Evolutionary conservation across 92 coral and sea anemone species (phyloP), one percentile per base, ranked within the genome.

Genomic region (Porites evermanni): DNA sequence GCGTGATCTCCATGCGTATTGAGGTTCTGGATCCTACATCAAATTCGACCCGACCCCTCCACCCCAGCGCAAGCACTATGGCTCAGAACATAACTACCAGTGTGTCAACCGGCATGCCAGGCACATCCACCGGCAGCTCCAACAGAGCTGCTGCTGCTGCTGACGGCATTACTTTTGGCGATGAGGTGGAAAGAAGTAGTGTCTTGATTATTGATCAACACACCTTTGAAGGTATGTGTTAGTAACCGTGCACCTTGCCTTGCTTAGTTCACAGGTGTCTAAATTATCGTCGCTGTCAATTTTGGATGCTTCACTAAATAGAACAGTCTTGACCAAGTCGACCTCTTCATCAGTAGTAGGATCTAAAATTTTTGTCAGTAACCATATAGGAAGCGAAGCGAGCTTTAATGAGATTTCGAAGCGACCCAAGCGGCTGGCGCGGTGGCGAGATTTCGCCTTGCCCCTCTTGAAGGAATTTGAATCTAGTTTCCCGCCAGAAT

Each of bases 111-210:
- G 75, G 85, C 79, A 68, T 91, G 23, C 81, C 86, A 0, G 93
- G 93, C n/a, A 77, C 88, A n/a, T 87, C 92, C 21, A 85, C 86
- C 69, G 93, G 89, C 11, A 70, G 91, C 38, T 67, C 89, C 17
- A 83, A 74, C 61, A 84, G 96, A 8, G 92, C 91, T 6, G 90
- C 90, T 4, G 91, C 91, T 6, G 88, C 90, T 4, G 95, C 96
- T 56, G 99, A 96, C 79, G 99, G 99, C 24, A 95, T 95, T 75
- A 96, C 99, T 29, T 96, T 96, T 88, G 99, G 99, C 21, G 98
- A 96, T 86, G 98, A 96, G 66, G 94, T 96, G 60, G 99, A 96
- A 79, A 91, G 92, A 70, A 91, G 96, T 29, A 95, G 99, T 76
- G 83, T 97, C 75, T 83, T 97, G 77, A 83, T 97, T 64, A 73